A percentile compares a stretch with the other conserved stretches of the same genome.
These are phyloP conservation scores for Gymnogyps californianus DNA, from an alignment of 2,113 vertebrate genomes.

Conservation along the genomic window DNA sequence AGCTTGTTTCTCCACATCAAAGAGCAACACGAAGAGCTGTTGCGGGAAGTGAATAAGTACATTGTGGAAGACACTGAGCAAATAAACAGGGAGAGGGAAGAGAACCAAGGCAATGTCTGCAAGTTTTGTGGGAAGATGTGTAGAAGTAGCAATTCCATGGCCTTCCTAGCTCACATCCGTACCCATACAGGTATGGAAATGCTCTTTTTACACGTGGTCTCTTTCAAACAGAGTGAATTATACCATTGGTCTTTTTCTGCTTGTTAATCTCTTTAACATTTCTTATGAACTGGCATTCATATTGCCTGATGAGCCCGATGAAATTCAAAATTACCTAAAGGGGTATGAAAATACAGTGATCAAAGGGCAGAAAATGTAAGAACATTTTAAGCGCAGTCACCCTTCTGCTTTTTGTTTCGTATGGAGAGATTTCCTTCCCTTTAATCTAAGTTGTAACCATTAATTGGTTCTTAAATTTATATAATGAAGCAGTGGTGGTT, in stretches of 20 bases:
- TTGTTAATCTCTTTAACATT: background rate
- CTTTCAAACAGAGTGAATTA: background rate
- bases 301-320: background rate
- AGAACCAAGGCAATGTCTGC: conserved; percentile 94
- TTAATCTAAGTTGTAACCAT: background rate
- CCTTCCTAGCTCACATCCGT: conserved; percentile 94
- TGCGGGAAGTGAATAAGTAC: conserved; percentile 95
- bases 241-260: background rate
- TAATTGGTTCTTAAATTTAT: conserved; percentile 20
- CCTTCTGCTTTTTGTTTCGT: conserved; percentile 7
- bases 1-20: conserved; percentile 95
- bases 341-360: background rate
- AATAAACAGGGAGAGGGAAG: conserved; percentile 94
- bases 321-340: background rate
- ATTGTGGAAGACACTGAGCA: conserved; percentile 96
- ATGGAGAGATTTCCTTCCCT: background rate
- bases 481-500: background rate
- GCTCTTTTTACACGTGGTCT: background rate
- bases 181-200: conserved; percentile 90
- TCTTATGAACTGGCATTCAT: background rate
- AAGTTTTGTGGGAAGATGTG: conserved; percentile 97
- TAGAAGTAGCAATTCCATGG: conserved; percentile 98
- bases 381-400: background rate
- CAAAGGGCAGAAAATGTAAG: background rate
- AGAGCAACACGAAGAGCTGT: conserved; percentile 94